These are phyloP conservation scores for Urophycis tenuis DNA, from an alignment of 2,797 vertebrate genomes.

Conservation along the genomic window DNA sequence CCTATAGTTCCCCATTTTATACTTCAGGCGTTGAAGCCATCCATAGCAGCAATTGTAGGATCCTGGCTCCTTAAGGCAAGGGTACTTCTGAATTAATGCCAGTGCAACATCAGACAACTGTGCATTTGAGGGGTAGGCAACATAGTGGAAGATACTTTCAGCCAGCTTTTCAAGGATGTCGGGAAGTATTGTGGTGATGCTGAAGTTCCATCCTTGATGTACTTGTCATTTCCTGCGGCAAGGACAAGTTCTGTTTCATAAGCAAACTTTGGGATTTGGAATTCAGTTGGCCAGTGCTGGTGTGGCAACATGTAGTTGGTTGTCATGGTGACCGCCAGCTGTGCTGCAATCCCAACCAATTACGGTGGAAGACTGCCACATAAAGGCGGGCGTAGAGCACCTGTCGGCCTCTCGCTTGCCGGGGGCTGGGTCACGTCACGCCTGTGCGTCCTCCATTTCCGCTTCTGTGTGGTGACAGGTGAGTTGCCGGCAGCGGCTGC, in stretches of 20 bases:
- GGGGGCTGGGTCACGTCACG: no score
- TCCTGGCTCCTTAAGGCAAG: conserved; percentile 32
- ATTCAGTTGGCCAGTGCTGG: conserved; percentile 23
- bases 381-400: no score
- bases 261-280: conserved; percentile 27
- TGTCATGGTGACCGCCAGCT: no score
- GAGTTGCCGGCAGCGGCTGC: no score
- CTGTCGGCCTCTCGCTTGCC: no score
- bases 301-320: no score
- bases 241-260: conserved; percentile 33
- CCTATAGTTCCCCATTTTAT: conserved; percentile 42
- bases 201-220: conserved; percentile 29
- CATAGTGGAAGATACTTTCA: conserved; percentile 34
- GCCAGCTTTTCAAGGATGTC: conserved; percentile 34
- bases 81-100: conserved; percentile 25
- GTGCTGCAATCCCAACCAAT: no score
- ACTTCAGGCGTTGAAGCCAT: conserved; percentile 34
- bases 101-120: conserved; percentile 25
- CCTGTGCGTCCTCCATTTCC: no score
- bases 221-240: conserved; percentile 27
- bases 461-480: no score
- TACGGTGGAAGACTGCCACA: no score
- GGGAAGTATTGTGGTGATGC: conserved; percentile 18
- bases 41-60: conserved; percentile 30
- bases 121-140: conserved; percentile 24